Base-by-base conservation (phyloP, 2,113 vertebrate species). In the Origma solitaria region DNA sequence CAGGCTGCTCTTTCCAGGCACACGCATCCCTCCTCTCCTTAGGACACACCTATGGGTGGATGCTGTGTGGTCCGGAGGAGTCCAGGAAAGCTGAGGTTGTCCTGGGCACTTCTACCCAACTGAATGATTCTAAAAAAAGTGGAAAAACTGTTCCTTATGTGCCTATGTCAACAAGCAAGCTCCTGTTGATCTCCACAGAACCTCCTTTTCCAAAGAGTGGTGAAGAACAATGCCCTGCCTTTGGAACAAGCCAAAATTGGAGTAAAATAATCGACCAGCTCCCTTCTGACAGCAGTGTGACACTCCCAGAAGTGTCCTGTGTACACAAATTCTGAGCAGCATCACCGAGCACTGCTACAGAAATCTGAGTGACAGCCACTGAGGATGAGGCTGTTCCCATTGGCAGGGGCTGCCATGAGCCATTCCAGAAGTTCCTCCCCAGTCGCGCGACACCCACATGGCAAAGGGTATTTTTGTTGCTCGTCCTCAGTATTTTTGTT, bases 211-310 rank as follows among this genome's bases (percentile, higher is more conserved):
- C 61, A 42, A 64, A n/a, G 44, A 35, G 65, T 10, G 40, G 17
- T 2, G 50, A 79, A 72, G 51, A 85, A 72, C 47, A 87, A 62
- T 0, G 3, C 53, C 31, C 66, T 42, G 30, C 37, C 25, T 37
- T 37, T 0, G 3, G 47, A 81, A n/a, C 13, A 51, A 75, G 53
- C 27, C 61, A 66, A 40, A 82, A 57, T 0, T 12, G 8, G 30
- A 80, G 19, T 3, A 49, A 77, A 62, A 50, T 30, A 44, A 69
- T 5, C 1, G 3, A 19, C 4, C 68, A 65, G 31, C 58, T 79
- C 70, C 1, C 16, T 33, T 23, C 1, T 77, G 51, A 51, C 0
- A 33, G 37, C 0, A n/a, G 28, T 0, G 14, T 10, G 53, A 30
- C 0, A 9, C 33, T 28, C 56, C 80, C 75, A 65, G 53, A 20